Conservation (phyloP, 2,113 vertebrate species). For the Excalfactoria chinensis region DNA sequence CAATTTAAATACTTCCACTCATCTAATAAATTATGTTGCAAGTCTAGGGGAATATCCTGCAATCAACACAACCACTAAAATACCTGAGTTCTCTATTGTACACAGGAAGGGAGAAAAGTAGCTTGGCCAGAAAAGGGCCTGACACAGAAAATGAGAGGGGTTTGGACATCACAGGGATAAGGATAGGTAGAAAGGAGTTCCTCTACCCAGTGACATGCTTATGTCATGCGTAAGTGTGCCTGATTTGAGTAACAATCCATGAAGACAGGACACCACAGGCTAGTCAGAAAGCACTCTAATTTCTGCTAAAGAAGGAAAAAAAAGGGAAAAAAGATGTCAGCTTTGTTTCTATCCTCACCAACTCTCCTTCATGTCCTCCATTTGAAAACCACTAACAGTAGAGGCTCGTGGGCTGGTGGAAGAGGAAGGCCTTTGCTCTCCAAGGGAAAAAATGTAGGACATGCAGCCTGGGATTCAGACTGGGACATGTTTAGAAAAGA, state of each 20-base stretch:
- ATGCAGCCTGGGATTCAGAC: neutral
- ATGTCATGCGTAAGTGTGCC: accelerated
- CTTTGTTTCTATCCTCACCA: neutral
- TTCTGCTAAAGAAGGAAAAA: neutral
- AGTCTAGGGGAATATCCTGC: neutral
- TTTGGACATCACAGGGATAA: neutral
- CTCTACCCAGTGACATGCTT: neutral
- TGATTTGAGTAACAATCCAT: neutral
- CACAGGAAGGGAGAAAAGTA: neutral
- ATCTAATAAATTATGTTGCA: neutral
- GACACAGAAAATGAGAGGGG: neutral
- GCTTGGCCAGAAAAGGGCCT: neutral
- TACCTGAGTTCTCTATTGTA: neutral
- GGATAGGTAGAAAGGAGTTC: neutral
- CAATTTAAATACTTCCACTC: neutral
- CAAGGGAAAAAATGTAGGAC: neutral
- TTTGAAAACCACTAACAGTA: neutral
- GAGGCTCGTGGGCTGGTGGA: neutral
- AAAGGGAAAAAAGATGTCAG: neutral
- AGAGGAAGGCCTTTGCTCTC: neutral
- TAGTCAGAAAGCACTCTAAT: neutral
- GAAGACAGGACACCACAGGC: neutral
- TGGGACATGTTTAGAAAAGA: neutral
- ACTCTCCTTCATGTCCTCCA: accelerated
- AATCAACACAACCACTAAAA: neutral